Percentiles rank a stretch among this genome's conserved stretches.
Conservation (phyloP, 2,113 vertebrate species). For the Trematomus loennbergii region DNA sequence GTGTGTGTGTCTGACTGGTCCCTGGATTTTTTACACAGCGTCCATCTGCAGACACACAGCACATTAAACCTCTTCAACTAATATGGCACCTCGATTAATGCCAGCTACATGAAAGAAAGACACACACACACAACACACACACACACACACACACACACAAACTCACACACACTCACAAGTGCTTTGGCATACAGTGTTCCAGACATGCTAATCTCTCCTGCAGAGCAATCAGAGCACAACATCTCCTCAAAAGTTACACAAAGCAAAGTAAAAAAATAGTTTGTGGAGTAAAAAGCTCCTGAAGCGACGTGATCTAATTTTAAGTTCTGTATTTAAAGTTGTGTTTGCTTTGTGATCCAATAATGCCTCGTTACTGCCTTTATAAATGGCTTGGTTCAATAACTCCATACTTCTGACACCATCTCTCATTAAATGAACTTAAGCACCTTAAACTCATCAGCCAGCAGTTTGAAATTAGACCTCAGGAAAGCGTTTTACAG, state of each 20-base stretch:
- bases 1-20: slow-evolving; percentile 1
- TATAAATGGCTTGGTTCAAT: slow-evolving; percentile 14
- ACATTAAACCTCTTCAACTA: too few species aligned
- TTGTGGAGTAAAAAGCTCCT: neutral
- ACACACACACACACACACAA: too few species aligned
- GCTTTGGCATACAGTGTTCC: slow-evolving; percentile 57
- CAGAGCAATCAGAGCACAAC: slow-evolving; percentile 53
- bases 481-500: slow-evolving; percentile 54
- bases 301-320: neutral
- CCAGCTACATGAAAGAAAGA: slow-evolving; percentile 35
- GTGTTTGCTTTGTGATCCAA: slow-evolving; percentile 3
- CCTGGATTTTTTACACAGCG: slow-evolving; percentile 43
- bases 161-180: too few species aligned
- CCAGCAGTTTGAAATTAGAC: slow-evolving; percentile 39
- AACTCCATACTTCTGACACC: slow-evolving; percentile 3
- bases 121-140: slow-evolving; percentile 9
- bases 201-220: slow-evolving; percentile 66
- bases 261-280: too few species aligned
- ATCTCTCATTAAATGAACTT: slow-evolving; percentile 41
- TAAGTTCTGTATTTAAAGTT: slow-evolving; percentile 4
- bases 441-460: slow-evolving; percentile 50
- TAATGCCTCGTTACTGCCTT: neutral
- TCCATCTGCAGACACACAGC: slow-evolving; percentile 28
- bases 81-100: slow-evolving; percentile 54
- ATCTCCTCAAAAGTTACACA: slow-evolving; percentile 27